Evolutionary conservation across 2,888 invertebrate species (phyloP), one percentile per base, ranked within the genome.

Genomic region (Yponomeuta cagnagella): DNA sequence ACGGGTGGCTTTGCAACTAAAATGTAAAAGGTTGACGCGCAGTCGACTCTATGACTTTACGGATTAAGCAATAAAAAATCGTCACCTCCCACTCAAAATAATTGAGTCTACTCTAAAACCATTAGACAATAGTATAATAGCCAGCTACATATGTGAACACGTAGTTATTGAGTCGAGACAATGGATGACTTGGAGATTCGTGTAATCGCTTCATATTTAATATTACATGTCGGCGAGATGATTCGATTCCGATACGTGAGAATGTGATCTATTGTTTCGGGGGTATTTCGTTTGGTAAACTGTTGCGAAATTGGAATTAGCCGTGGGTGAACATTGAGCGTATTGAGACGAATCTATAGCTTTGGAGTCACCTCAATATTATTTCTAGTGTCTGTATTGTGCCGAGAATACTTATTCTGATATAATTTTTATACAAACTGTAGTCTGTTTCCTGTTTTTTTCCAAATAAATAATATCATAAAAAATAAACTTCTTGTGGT

Each of bases 111-210:
- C 52, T 58, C 52, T 58, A 9, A 15, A 64, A 64, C 1, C 31
- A 64, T 64, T 64, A 64, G 31, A 64, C 30, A 64, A 64, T 64
- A 64, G 64, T 64, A 2, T 31, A 64, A 64, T 70, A 70, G 52
- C 48, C 65, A 70, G 63, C 37, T 48, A 52, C 48, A 48, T 48
- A 12, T 10, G 64, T 64, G 30, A 64, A 64, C 64, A 64, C 6
- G 31, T 31, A 64, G 30, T 64, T 64, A 64, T 64, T 10, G 52
- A 58, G 4, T 23, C 30, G 10, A 64, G 8, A 64, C 64, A 64
- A 64, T 30, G 64, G 64, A 23, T 10, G 64, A 64, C 31, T 64
- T 64, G 10, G 64, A 64, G 64, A 30, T 23, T 23, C 23, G 64
- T 64, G 64, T 64, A 30, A 30, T 64, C 64, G 64, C 0, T 30